Base-by-base conservation (phyloP, 2,113 vertebrate species). In the Mus spicilegus region DNA sequence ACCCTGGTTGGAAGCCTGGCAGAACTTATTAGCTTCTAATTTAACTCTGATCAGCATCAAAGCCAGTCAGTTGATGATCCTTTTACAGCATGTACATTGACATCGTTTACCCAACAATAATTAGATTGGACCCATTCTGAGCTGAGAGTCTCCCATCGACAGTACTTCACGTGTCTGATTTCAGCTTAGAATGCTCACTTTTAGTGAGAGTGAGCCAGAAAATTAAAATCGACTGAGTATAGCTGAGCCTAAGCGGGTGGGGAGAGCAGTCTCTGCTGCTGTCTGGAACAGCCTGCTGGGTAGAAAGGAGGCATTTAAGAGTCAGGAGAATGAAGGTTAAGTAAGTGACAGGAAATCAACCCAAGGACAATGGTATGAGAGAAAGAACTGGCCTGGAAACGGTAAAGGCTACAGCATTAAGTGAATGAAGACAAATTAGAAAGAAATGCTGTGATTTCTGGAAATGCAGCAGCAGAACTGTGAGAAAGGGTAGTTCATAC, bases 101-200 rank as follows among this genome's bases (percentile, higher is more conserved):
- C 13, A 42, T 73, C 69, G 10, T 58, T 87, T 77, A 87, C 4
- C 39, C 36, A 39, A 58, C 3, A 11, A 16, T 78, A 75, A 89
- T 51, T 95, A 96, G 73, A 63, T 19, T 22, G 22, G 39, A 2
- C 7, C 13, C 8, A 20, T 88, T 72, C 63, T 54, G 20, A 88
- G 54, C 70, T 92, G 49, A 87, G 12, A 61, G 36, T 72, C 6
- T 84, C 5, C 26, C 26, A 42, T 54, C 42, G 76, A 12, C n/a
- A 3, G 54, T 87, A n/a, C 63, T 58, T 95, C 72, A 76, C 5
- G 65, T 82, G 17, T 89, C 39, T 86, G 58, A 81, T 76, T 89
- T 96, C 88, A 69, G 78, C 65, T 89, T 82, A 89, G 65, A 94
- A 39, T n/a, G 22, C 28, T 92, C 36, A 56, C n/a, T 92, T 91